These are phyloP conservation scores for Potamarius usumacintae DNA, from an alignment of 2,113 vertebrate species.

Conservation along the genomic window DNA sequence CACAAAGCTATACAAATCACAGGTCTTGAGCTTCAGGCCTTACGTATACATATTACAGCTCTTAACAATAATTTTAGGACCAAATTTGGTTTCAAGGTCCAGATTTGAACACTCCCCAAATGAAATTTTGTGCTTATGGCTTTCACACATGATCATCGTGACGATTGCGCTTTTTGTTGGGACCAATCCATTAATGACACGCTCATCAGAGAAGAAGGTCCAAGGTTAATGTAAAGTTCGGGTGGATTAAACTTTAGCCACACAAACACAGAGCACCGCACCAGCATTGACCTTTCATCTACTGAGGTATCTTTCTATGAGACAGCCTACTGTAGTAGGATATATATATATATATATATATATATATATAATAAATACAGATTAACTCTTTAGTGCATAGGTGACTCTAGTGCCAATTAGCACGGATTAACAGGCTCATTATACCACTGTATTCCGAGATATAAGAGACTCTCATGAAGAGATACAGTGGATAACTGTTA, in stretches of 20 bases:
- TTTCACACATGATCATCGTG: background rate
- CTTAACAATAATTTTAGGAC: background rate
- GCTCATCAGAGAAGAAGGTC: conserved; percentile 7
- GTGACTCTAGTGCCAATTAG: background rate
- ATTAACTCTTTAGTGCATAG: background rate
- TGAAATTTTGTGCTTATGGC: background rate
- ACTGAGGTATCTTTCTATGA: background rate
- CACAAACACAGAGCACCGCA: background rate
- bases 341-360: too few species aligned
- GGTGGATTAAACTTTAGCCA: conserved; percentile 14
- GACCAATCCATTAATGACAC: background rate
- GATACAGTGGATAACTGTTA: background rate
- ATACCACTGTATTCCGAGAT: background rate
- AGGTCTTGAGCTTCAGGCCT: background rate
- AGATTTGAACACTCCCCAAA: background rate
- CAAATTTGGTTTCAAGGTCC: background rate
- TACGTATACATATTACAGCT: background rate
- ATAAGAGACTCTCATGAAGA: background rate
- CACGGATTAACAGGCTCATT: background rate
- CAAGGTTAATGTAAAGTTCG: conserved; percentile 43
- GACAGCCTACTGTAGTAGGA: background rate
- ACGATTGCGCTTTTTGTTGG: background rate
- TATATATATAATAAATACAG: background rate
- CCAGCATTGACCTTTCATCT: conserved; percentile 13
- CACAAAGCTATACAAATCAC: background rate